Evolutionary conservation across 2,888 invertebrate species (phyloP), one percentile per base, ranked within the genome.

Genomic region (Acleris laterana): DNA sequence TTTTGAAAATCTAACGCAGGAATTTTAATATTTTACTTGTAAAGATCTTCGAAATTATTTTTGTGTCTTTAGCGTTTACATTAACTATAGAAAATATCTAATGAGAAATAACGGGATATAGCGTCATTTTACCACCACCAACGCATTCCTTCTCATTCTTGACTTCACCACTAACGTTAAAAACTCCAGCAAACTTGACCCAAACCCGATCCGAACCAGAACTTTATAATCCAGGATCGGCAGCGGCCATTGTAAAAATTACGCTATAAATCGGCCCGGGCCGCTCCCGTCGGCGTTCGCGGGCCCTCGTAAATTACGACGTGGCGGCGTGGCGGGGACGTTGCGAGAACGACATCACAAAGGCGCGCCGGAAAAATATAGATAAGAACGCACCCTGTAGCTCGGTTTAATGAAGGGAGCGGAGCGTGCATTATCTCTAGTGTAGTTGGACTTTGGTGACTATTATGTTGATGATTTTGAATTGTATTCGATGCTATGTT

Each of bases 181-280:
- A 60, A 46, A 44, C 17, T 22, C 22, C 17, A 16, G 7, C 46
- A 46, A 46, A 46, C 25, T 58, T 48, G 32, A 48, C 46, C 32
- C 22, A 32, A 63, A 44, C 58, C 46, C 58, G 62, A 67, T 62
- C 68, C 58, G 71, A 63, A 70, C 73, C 67, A 63, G 75, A 70
- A 75, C 74, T 80, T 80, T 80, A 78, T 80, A 81, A 81, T 77
- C 77, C 78, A 71, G 74, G 73, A 74, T 77, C 75, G 77, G 77
- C 70, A 66, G 79, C 78, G 80, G 78, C 83, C 81, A 88, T 89
- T 89, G 88, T 90, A 88, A 88, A 88, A 89, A 90, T 89, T 84
- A 85, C 84, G 79, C 85, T 73, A 87, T 90, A 90, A 90, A 90
- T 90, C 81, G 81, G 76, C 79, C 70, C 65, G 69, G 70, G 72